A percentile compares a stretch with the other conserved stretches of the same genome.
Conservation (phyloP, 2,113 vertebrate genomes). For the Podiceps cristatus region DNA sequence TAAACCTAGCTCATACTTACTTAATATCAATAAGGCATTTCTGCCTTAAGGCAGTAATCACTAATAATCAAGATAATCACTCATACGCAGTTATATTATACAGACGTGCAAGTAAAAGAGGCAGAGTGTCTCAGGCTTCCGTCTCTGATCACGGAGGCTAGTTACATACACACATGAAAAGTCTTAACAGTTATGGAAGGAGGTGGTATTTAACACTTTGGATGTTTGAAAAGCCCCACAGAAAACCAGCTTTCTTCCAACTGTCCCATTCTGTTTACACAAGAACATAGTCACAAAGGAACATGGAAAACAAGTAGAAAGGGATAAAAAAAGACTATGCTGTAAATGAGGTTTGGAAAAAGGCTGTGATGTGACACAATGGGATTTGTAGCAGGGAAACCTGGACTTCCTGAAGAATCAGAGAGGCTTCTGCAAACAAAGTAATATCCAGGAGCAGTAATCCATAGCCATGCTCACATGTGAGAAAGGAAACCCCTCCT, state of each 20-base stretch:
- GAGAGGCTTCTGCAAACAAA: conserved; percentile 22
- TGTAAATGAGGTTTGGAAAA: not conserved
- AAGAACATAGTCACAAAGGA: not conserved
- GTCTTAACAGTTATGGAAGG: not conserved
- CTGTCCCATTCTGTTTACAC: not conserved
- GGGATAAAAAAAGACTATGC: not conserved
- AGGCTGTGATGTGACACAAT: not conserved
- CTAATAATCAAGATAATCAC: not conserved
- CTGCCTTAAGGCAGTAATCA: not conserved
- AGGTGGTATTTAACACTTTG: accelerated
- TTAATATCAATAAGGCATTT: not conserved
- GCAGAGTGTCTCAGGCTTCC: not conserved
- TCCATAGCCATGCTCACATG: not conserved
- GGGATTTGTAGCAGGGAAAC: not conserved
- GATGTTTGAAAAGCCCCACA: not conserved
- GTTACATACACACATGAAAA: accelerated
- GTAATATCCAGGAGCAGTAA: not conserved
- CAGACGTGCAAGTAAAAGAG: not conserved
- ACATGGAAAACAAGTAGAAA: not conserved
- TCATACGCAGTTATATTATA: not conserved
- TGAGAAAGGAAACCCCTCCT: conserved; percentile 3
- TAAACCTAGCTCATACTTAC: not conserved
- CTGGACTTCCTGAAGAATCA: conserved; percentile 24
- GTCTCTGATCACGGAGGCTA: accelerated
- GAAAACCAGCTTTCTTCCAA: not conserved